phyloP scores from a whole-genome alignment of 2,888 invertebrate species.

The Eupithecia tripunctaria region DNA sequence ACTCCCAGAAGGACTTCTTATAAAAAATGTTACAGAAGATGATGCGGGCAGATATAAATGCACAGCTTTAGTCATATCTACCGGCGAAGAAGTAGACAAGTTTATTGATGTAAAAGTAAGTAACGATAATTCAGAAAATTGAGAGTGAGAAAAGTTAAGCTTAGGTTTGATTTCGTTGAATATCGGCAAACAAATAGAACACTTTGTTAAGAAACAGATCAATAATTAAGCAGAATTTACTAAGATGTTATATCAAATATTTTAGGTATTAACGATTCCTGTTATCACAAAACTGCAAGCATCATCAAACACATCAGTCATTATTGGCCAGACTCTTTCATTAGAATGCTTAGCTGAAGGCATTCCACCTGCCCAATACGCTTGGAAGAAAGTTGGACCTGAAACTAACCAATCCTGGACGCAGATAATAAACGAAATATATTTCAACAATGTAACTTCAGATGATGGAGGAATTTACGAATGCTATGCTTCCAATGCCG shows the following conservation, averaged over 20 bases:
- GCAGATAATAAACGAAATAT: conserved; percentile 57
- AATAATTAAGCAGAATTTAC: neutral
- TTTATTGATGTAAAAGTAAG: conserved; percentile 52
- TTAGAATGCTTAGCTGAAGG: conserved; percentile 69
- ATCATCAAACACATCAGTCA: conserved; percentile 52
- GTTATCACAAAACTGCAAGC: conserved; percentile 57
- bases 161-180: neutral
- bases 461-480: conserved; percentile 68
- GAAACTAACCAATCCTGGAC: conserved; percentile 50
- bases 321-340: conserved; percentile 54
- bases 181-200: neutral
- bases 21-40: conserved; percentile 49
- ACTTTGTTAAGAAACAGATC: neutral
- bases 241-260: neutral
- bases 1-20: conserved; percentile 54
- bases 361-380: conserved; percentile 62
- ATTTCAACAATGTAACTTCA: conserved; percentile 55
- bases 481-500: conserved; percentile 64
- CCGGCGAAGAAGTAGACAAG: conserved; percentile 52
- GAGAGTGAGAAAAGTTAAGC: neutral
- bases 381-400: conserved; percentile 59
- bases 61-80: conserved; percentile 48
- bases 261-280: conserved; percentile 65
- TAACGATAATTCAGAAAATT: neutral
- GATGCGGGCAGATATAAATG: conserved; percentile 57